phyloP scores from a whole-genome alignment of 2,113 vertebrate species.

The Asarcornis scutulata region DNA sequence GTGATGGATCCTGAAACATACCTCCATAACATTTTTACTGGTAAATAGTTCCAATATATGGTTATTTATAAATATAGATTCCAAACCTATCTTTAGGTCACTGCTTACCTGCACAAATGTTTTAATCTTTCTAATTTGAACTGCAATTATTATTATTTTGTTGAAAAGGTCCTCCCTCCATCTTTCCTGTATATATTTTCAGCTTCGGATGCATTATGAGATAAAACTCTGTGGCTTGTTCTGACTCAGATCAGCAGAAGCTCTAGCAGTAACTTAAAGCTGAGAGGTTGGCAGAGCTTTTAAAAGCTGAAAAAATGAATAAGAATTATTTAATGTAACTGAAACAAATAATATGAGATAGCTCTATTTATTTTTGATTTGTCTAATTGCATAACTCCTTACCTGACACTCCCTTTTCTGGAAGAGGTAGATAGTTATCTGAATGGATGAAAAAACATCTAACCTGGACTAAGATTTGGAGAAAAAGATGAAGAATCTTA shows the following conservation, averaged over 20 bases:
- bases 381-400: not conserved
- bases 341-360: not conserved
- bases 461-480: not conserved
- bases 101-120: not conserved
- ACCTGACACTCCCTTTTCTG: not conserved
- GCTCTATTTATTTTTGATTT: not conserved
- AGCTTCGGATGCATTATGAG: not conserved
- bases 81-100: not conserved
- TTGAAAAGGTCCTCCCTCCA: accelerated
- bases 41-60: not conserved
- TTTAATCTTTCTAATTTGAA: not conserved
- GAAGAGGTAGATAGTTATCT: not conserved
- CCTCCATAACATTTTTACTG: not conserved
- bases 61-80: not conserved
- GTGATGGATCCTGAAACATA: not conserved
- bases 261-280: not conserved
- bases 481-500: not conserved
- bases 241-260: not conserved
- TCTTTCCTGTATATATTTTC: not conserved
- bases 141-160: not conserved
- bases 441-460: not conserved
- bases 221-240: not conserved
- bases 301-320: not conserved
- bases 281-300: not conserved
- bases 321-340: not conserved